Conservation (phyloP, 2,113 vertebrate species). For the Ammodytes dubius region DNA sequence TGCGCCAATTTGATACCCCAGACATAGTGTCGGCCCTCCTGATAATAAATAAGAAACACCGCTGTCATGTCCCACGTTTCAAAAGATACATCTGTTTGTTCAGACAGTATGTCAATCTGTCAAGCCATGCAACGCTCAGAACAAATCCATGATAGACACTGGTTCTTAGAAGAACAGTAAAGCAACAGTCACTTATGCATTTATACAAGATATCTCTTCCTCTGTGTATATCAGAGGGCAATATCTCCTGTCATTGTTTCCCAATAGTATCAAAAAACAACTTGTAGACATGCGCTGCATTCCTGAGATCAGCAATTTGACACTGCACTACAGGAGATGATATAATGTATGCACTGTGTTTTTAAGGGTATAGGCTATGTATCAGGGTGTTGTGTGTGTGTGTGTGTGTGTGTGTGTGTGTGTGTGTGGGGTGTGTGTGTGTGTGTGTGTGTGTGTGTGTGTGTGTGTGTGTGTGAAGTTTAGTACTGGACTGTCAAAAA, state of each 20-base stretch:
- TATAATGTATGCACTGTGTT: not conserved
- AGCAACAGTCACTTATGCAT: not conserved
- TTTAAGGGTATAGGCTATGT: not conserved
- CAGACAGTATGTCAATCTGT: slow-evolving; percentile 9
- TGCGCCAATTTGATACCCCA: slow-evolving; percentile 31
- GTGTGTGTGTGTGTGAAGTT: no score
- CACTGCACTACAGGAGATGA: not conserved
- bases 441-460: no score
- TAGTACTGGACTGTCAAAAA: no score
- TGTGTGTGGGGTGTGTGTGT: no score
- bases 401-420: no score
- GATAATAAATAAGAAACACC: not conserved
- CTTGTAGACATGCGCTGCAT: slow-evolving; percentile 2
- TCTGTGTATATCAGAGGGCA: not conserved
- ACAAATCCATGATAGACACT: not conserved
- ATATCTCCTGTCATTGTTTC: not conserved
- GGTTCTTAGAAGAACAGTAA: not conserved
- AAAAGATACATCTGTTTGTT: not conserved
- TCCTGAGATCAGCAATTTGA: slow-evolving; percentile 3
- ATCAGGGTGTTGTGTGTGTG: no score
- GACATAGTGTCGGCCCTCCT: slow-evolving; percentile 6
- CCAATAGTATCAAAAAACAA: slow-evolving; percentile 5
- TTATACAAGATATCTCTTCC: not conserved
- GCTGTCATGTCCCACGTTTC: slow-evolving; percentile 17
- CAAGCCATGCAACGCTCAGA: not conserved